These are phyloP conservation scores for Diorhabda elongata DNA, from an alignment of 1,140 invertebrate species.

Conservation along the genomic window DNA sequence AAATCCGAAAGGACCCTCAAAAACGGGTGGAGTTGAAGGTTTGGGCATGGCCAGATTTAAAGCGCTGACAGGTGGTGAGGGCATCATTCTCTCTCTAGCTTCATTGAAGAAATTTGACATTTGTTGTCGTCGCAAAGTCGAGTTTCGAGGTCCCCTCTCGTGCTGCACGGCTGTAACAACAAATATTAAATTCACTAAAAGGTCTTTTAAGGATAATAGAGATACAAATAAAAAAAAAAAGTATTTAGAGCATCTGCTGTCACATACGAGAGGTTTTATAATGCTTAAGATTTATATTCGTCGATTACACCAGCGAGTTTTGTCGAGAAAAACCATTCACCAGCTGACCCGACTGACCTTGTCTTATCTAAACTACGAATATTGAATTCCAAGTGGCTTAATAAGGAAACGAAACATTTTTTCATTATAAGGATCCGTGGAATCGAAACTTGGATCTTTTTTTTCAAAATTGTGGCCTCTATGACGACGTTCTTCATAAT, in stretches of 20 bases:
- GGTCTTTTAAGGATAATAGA: not conserved
- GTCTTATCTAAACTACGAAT: too few relatives aligned
- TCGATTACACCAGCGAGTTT: too few relatives aligned
- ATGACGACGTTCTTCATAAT: too few relatives aligned
- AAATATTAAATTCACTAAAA: slow-evolving; percentile 7
- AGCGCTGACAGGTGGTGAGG: slow-evolving; percentile 26
- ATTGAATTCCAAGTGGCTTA: too few relatives aligned
- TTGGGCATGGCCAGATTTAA: slow-evolving; percentile 24
- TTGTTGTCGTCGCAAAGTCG: slow-evolving; percentile 79
- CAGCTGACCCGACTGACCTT: too few relatives aligned
- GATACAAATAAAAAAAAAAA: not conserved
- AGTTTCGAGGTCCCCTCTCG: slow-evolving; percentile 93
- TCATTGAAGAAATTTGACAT: slow-evolving; percentile 55
- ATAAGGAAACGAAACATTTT: too few relatives aligned
- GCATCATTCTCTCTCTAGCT: slow-evolving; percentile 16
- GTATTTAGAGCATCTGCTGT: not conserved
- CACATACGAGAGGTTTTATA: too few relatives aligned
- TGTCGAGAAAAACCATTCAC: too few relatives aligned
- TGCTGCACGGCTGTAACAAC: slow-evolving; percentile 87
- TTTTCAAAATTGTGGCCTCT: too few relatives aligned
- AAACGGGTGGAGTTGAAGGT: not conserved
- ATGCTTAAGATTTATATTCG: too few relatives aligned
- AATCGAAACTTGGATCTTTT: too few relatives aligned
- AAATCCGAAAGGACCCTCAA: slow-evolving; percentile 4
- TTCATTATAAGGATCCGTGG: too few relatives aligned